Base-by-base conservation (phyloP, 2,113 vertebrate species). In the Muscicapa adusta region DNA sequence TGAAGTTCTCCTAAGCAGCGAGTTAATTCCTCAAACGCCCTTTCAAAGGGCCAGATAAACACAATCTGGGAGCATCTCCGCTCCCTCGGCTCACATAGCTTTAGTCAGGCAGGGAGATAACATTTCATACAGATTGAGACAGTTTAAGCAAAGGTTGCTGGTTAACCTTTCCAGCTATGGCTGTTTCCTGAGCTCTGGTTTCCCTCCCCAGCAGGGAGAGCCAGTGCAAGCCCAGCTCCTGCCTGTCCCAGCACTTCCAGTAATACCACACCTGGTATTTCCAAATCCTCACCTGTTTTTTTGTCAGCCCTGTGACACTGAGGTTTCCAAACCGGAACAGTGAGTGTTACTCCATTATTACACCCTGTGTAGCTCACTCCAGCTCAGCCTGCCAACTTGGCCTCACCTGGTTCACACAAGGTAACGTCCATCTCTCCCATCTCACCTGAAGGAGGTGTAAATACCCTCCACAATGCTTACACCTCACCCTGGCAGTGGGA, bases 11-110 rank as follows among this genome's bases (percentile, higher is more conserved):
- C 79, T 74, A 71, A 96, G 87, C 97, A 85, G 84, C 2, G 66
- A 93, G 97, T 96, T 97, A 98, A 98, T 98, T 96, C 96, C 97
- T 97, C 97, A 93, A 95, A 94, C 51, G 90, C 95, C 95, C 95
- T 97, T 97, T 97, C 97, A 95, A 96, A 97, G 91, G 96, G 88
- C 74, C 58, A 91, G 97, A 96, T 96, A 97, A 97, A 97, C 67
- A 96, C 95, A 97, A 97, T 95, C 96, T 71, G 96, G 94, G 97
- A 93, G 96, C 96, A 96, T 95, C 96, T 94, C 80, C 18, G 18
- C 70, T 95, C 97, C 96, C 96, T 91, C 6, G 14, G 93, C 96
- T 97, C 96, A 88, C 95, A 88, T 93, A 91, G 95, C 94, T 87
- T 73, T 77, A 97, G 95, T 86, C 91, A 85, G 87, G 97, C 94